These are phyloP conservation scores for Coracopsis vasa DNA, from an alignment of 2,113 vertebrate species.

Conservation along the genomic window DNA sequence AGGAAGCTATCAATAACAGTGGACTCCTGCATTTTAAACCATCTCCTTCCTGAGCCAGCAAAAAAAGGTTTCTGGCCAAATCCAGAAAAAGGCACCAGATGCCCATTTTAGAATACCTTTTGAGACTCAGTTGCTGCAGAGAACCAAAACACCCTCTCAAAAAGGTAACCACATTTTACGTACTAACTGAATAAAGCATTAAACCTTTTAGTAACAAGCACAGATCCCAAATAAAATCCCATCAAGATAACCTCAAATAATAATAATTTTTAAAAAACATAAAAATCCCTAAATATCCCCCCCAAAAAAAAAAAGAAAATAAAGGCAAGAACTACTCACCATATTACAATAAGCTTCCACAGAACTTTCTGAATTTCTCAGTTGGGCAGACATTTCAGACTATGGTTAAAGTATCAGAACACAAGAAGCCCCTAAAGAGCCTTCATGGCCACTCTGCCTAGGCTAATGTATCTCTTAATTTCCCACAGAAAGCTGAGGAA, in stretches of 20 bases:
- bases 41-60: background rate
- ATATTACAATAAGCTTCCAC: background rate
- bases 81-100: background rate
- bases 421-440: background rate
- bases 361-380: background rate
- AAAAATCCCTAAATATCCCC: background rate
- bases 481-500: background rate
- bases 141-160: background rate
- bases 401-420: background rate
- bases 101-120: accelerated
- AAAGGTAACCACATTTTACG: background rate
- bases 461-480: background rate
- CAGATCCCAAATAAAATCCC: background rate
- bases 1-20: background rate
- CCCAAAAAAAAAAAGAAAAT: background rate
- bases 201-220: background rate
- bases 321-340: background rate
- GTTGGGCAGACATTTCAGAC: background rate
- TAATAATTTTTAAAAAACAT: background rate
- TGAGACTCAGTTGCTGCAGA: background rate
- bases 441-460: accelerated
- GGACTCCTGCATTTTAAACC: background rate
- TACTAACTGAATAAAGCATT: background rate
- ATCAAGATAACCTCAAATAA: background rate
- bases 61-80: background rate